These are phyloP conservation scores for Polyommatus iphigenia DNA, from an alignment of 2,888 invertebrate genomes.

Conservation along the genomic window DNA sequence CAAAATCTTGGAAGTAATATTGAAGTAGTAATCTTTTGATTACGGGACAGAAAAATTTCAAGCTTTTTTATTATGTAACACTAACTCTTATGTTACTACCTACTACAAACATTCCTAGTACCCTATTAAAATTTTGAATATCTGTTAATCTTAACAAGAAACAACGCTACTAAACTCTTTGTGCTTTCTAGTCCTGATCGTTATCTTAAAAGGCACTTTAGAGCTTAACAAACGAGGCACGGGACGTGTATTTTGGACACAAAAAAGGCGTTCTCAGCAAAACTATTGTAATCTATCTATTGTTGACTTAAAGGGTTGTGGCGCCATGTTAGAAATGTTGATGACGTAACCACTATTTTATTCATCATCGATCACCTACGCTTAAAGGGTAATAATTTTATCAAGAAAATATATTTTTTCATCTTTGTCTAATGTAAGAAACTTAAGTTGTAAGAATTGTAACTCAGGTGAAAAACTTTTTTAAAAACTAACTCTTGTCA, in stretches of 20 bases:
- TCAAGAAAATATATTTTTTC: too few relatives aligned
- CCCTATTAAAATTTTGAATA: conserved; percentile 6
- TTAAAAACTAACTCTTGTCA: too few relatives aligned
- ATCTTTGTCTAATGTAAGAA: too few relatives aligned
- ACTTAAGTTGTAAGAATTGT: too few relatives aligned
- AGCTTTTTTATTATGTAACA: background rate
- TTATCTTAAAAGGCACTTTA: conserved; percentile 36
- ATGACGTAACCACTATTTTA: conserved; percentile 18
- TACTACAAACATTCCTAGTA: conserved; percentile 4
- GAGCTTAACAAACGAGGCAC: conserved; percentile 41
- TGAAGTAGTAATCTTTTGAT: background rate
- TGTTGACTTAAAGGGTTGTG: conserved; percentile 45
- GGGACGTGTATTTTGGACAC: conserved; percentile 41
- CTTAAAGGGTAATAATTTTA: background rate
- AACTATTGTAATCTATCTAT: conserved; percentile 42
- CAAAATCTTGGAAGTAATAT: background rate
- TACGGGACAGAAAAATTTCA: background rate
- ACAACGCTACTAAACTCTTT: conserved; percentile 30
- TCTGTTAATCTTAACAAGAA: conserved; percentile 25
- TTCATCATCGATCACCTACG: background rate
- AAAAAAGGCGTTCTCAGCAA: conserved; percentile 43
- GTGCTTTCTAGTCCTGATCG: conserved; percentile 31
- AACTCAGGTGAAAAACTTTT: too few relatives aligned
- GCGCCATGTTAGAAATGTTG: conserved; percentile 40
- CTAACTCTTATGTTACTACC: background rate